Percentiles rank a stretch among this genome's conserved stretches.
Conservation (phyloP, 2,797 vertebrate species). For the Gouania willdenowi region DNA sequence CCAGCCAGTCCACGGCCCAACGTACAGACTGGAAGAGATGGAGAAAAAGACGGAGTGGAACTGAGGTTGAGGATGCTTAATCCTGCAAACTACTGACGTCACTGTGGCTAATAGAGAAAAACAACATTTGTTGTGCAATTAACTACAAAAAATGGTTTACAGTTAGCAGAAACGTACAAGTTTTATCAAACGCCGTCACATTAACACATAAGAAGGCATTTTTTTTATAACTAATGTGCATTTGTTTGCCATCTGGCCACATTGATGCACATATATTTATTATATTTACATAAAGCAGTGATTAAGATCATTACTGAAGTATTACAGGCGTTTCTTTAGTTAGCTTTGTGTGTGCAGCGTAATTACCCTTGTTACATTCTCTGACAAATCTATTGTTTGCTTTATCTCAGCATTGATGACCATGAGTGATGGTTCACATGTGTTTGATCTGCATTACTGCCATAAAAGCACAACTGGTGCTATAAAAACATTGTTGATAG, state of each 20-base stretch:
- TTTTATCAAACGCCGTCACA: neutral
- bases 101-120: conserved; percentile 28
- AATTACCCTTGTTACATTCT: conserved; percentile 3
- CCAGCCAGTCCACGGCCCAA: conserved; percentile 53
- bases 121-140: conserved; percentile 18
- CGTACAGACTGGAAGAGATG: conserved; percentile 45
- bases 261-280: neutral
- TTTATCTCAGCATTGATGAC: too few relatives aligned
- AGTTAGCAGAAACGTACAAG: neutral
- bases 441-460: too few relatives aligned
- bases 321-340: conserved; percentile 1
- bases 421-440: too few relatives aligned
- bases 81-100: conserved; percentile 36
- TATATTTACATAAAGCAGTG: conserved; percentile 1
- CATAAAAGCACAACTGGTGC: too few relatives aligned
- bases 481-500: too few relatives aligned
- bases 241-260: neutral
- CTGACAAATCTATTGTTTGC: too few relatives aligned
- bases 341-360: neutral
- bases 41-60: too few relatives aligned
- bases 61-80: conserved; percentile 31
- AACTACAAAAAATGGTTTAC: neutral
- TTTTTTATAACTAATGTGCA: neutral
- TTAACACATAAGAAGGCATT: neutral
- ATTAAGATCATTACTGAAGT: conserved; percentile 5